A percentile compares a stretch with the other conserved stretches of the same genome.
These are phyloP conservation scores for Corythornis vintsioides DNA, from an alignment of 2,113 vertebrate genomes.

Conservation along the genomic window DNA sequence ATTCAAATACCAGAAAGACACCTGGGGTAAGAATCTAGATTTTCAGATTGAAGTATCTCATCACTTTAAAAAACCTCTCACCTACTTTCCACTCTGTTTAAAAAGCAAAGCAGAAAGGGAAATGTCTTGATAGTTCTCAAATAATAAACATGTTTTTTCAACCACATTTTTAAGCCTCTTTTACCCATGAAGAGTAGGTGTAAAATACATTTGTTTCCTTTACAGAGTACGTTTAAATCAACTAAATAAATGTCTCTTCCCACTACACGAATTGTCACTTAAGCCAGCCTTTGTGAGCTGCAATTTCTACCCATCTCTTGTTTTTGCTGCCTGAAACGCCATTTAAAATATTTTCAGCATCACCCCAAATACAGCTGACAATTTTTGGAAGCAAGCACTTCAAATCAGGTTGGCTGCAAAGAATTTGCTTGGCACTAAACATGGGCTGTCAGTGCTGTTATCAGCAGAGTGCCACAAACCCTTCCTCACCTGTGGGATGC, in stretches of 20 bases:
- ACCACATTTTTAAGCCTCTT: neutral
- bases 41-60: neutral
- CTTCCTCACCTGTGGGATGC: neutral
- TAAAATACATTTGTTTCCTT: constrained; percentile 43
- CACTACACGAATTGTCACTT: constrained; percentile 35
- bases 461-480: constrained; percentile 8
- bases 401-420: neutral
- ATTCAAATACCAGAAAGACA: neutral
- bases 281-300: constrained; percentile 16
- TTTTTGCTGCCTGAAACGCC: neutral
- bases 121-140: neutral
- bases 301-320: neutral
- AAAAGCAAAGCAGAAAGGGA: constrained; percentile 6
- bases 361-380: neutral
- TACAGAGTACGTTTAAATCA: neutral
- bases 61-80: neutral
- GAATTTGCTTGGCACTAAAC: constrained; percentile 18
- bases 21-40: neutral
- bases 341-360: neutral
- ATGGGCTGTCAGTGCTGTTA: neutral
- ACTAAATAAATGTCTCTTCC: neutral
- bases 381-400: constrained; percentile 20
- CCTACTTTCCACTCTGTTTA: neutral
- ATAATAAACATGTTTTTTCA: neutral
- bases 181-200: constrained; percentile 11